Base-by-base conservation (phyloP, 2,797 vertebrate genomes). In the Myotis myotis region DNA sequence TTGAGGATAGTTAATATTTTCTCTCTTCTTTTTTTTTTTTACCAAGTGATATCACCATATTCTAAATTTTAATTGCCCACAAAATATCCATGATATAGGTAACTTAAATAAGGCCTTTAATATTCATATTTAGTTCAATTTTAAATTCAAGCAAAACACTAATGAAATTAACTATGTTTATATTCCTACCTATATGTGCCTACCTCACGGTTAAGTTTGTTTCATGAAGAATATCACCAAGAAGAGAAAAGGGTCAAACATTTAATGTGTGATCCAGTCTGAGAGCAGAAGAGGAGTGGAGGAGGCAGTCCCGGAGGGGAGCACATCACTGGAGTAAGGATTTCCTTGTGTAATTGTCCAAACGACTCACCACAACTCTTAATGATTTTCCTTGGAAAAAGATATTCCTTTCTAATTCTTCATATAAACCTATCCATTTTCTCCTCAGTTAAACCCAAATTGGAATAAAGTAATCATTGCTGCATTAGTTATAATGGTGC, bases 131-230 rank as follows among this genome's bases (percentile, higher is more conserved):
- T 92, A 80, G 36, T 38, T 80, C 44, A 81, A 66, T 36, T 75
- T 74, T 90, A 75, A 93, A 88, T 83, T 57, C 3, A 81, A 87
- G 25, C 22, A 91, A 89, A 87, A 74, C 17, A 82, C 36, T 47
- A 93, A 81, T 85, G 51, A 78, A 76, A 86, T 51, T 53, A n/a
- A 78, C 28, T 70, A 44, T 76, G 6, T 44, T 87, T 68, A 64
- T 55, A 49, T 62, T 72, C 19, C 8, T 44, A 19, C 8, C 20
- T 60, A 19, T 6, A 3, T 11, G 10, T 7, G 3, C 19, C 70
- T 91, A n/a, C 12, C 15, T 22, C 3, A 85, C 6, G 60, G 55
- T 53, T 51, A 90, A 81, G 25, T 64, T 55, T 95, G 79, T 83
- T 86, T 93, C 78, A 15, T n/a, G 62, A 91, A 89, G 36, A 84